Evolutionary conservation across 2,797 vertebrate species (phyloP).

Genomic region (Oreonectes daqikongensis): DNA sequence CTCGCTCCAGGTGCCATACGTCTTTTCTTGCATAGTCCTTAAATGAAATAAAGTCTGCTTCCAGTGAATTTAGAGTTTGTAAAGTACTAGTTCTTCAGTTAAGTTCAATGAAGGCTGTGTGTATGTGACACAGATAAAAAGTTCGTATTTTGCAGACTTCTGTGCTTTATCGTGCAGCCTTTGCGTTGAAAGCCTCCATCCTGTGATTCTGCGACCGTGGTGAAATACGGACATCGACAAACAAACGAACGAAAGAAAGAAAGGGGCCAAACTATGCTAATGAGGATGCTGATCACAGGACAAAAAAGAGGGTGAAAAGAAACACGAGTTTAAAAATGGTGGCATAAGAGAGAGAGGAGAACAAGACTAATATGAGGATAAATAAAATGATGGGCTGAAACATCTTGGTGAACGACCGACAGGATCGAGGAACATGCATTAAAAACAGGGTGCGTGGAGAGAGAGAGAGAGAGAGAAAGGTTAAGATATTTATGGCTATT

Average conservation of each 20-base stretch:
- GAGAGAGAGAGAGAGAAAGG: conserved; percentile 51
- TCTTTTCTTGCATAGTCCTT: not conserved
- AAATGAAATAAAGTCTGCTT: conserved; percentile 47
- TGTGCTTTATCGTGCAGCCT: conserved; percentile 68
- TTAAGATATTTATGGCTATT: conserved; percentile 32
- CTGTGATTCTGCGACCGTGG: conserved; percentile 89
- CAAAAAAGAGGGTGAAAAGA: conserved; percentile 98
- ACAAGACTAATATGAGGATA: conserved; percentile 98
- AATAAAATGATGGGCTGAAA: conserved; percentile 99
- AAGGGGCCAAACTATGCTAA: conserved; percentile 78
- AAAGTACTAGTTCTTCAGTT: not conserved
- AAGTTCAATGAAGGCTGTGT: not conserved
- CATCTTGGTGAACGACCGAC: conserved; percentile 89
- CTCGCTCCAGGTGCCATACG: not conserved
- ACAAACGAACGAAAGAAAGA: conserved; percentile 73
- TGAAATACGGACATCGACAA: conserved; percentile 78
- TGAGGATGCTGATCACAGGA: conserved; percentile 82
- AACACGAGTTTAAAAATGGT: conserved; percentile 99
- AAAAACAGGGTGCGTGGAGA: conserved; percentile 43
- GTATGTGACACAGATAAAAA: conserved; percentile 13
- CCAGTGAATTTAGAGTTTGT: conserved; percentile 43
- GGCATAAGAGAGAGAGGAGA: conserved; percentile 97
- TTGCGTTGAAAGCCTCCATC: conserved; percentile 82
- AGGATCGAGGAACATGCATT: conserved; percentile 70
- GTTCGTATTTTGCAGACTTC: conserved; percentile 77